Conservation (phyloP, 2,888 invertebrate species). For the Aspidapion aeneum region DNA sequence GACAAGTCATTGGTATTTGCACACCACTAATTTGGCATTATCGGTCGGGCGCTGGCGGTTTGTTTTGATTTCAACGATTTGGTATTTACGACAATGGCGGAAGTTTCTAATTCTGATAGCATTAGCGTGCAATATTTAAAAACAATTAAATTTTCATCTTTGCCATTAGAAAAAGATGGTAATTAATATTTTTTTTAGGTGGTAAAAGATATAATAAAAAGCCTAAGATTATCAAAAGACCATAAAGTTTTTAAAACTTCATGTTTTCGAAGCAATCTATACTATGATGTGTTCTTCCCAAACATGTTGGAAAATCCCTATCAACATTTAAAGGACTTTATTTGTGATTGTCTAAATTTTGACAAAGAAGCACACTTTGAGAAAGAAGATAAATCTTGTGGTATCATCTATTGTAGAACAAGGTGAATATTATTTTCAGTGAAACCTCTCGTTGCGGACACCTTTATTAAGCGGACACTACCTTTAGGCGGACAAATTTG, state of each 20-base stretch:
- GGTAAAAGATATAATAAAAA: conserved; percentile 74
- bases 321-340: conserved; percentile 74
- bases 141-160: too few relatives aligned
- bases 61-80: too few relatives aligned
- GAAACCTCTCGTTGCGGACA: neutral
- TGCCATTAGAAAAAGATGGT: too few relatives aligned
- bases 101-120: too few relatives aligned
- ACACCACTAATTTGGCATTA: too few relatives aligned
- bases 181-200: conserved; percentile 66
- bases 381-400: conserved; percentile 37
- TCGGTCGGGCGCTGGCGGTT: too few relatives aligned
- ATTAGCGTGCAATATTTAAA: too few relatives aligned
- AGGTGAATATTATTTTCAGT: conserved; percentile 1
- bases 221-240: conserved; percentile 55
- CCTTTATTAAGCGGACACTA: too few relatives aligned
- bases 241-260: conserved; percentile 68
- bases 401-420: conserved; percentile 28
- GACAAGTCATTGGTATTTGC: too few relatives aligned
- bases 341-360: conserved; percentile 61
- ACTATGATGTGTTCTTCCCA: conserved; percentile 90
- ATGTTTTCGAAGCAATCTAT: conserved; percentile 89
- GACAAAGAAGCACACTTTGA: conserved; percentile 50
- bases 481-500: too few relatives aligned
- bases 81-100: too few relatives aligned
- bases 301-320: conserved; percentile 80